Evolutionary conservation across 1,140 invertebrate species (phyloP), one percentile per base, ranked within the genome.

Genomic region (Heliothis virescens): DNA sequence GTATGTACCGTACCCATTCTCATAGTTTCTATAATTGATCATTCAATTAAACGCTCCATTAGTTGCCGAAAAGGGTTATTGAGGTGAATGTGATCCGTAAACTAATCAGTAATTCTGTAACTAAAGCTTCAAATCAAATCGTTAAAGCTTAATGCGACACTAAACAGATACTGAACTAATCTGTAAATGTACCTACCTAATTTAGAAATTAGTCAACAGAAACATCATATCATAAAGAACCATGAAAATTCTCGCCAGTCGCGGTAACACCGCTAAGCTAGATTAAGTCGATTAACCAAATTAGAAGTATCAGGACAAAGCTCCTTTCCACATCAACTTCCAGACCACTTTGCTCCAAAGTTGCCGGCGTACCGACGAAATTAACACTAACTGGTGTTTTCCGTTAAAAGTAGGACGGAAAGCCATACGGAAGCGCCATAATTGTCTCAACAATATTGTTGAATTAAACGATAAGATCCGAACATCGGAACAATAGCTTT

Each of bases 1-100:
- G 90, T 94, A 83, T 91, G 88, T 89, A 12, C 12, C 21, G 11
- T 3, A 60, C 11, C 21, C 26, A 26, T 48, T 26, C 29, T 60
- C 50, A 10, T 18, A 67, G 41, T 67, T 48, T 48, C 41, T 48
- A 5, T 60, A 67, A 11, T 67, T 67, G 34, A 47, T 67, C 12
- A 67, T 48, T 41, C 16, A 3, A 67, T 48, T 48, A 16, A 67
- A 11, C 63, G 41, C 63, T 48, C 18, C 63, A 67, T 67, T 67
- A 21, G 63, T 41, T 67, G 41, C n/a, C 34, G 15, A 48, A 67
- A 67, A 48, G 63, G 63, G 11, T 48, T 48, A 48, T 67, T 67
- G 63, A 67, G 16, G 63, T 21, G 63, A 21, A 67, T 4, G 41
- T 67, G 48, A 67, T 48, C 63, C 41, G 48, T 48, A 67, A 48